A percentile compares a stretch with the other conserved stretches of the same genome.
Evolutionary conservation across 1,140 invertebrate species (phyloP).

Genomic region (Lysiphlebus fabarum): DNA sequence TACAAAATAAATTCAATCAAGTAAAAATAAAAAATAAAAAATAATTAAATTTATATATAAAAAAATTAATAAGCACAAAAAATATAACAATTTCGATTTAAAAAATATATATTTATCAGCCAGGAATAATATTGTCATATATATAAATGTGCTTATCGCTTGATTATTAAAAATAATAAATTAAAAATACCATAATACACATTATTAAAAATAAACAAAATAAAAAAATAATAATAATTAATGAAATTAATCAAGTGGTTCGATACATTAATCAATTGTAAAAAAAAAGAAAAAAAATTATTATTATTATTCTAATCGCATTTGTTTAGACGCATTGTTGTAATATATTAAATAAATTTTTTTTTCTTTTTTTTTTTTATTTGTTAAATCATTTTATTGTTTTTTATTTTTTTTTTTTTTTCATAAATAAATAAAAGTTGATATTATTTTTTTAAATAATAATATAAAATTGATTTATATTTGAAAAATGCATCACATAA

Average conservation of each 20-base stretch:
- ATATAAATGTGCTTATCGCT: conserved; percentile 13
- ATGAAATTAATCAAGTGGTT: conserved; percentile 27
- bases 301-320: conserved; percentile 2
- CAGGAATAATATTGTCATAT: neutral
- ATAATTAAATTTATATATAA: no score
- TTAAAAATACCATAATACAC: conserved; percentile 4
- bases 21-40: no score
- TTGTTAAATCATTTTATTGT: conserved; percentile 9
- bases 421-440: conserved; percentile 20
- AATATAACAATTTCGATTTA: no score
- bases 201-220: no score
- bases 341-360: conserved; percentile 15
- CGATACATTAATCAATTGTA: conserved; percentile 19
- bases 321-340: conserved; percentile 9
- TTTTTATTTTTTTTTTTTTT: no score
- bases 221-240: no score
- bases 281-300: conserved; percentile 3
- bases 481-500: conserved; percentile 12
- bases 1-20: no score
- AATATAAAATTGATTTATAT: conserved; percentile 2
- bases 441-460: conserved; percentile 7
- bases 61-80: no score
- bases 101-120: neutral
- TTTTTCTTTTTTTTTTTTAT: conserved; percentile 6
- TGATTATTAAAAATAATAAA: conserved; percentile 10